Conservation (phyloP, 2,797 vertebrate genomes). For the Argentina silus region DNA sequence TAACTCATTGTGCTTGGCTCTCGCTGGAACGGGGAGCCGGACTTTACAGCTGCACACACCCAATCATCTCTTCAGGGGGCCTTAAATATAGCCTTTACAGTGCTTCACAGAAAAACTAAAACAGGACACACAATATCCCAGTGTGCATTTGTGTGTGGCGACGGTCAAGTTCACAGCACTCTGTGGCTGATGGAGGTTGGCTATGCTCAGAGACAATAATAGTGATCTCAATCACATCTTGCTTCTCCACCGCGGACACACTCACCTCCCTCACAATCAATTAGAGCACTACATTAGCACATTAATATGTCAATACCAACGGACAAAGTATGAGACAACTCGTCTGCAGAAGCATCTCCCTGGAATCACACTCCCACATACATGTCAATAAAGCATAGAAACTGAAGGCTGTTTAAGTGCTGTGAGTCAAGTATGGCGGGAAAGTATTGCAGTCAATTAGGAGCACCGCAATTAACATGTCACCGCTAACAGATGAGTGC, state of each 20-base stretch:
- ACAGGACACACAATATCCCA: neutral
- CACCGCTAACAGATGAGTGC: conserved; percentile 23
- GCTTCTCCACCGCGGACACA: conserved; percentile 9
- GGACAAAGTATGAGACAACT: neutral
- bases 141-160: neutral
- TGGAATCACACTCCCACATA: conserved; percentile 1
- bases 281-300: neutral
- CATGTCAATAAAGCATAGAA: neutral
- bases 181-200: conserved; percentile 30
- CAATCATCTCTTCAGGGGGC: conserved; percentile 31
- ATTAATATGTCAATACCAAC: too few relatives aligned
- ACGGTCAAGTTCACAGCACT: conserved; percentile 34
- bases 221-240: conserved; percentile 29
- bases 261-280: conserved; percentile 15
- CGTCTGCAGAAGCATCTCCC: neutral
- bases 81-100: conserved; percentile 24
- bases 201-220: conserved; percentile 13
- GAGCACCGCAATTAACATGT: conserved; percentile 17
- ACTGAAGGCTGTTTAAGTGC: neutral
- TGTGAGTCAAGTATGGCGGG: neutral
- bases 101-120: neutral
- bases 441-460: conserved; percentile 9
- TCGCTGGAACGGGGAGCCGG: conserved; percentile 21
- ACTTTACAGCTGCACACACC: neutral
- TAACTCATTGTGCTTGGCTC: neutral